Conservation (phyloP, 2,113 vertebrate species). For the Gulo gulo region DNA sequence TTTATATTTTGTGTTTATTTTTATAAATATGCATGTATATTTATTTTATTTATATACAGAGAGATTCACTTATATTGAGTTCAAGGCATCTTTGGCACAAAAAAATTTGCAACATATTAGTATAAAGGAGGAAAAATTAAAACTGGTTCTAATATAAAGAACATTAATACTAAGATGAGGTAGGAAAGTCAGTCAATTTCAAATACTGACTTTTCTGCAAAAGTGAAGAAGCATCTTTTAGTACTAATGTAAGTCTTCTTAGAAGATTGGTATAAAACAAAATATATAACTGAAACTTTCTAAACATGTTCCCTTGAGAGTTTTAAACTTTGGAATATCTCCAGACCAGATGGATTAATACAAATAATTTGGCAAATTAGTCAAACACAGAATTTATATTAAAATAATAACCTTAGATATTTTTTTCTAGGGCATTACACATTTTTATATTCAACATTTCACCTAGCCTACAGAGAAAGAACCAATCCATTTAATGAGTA, state of each 20-base stretch:
- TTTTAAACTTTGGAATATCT: not conserved
- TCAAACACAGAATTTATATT: slow-evolving; percentile 17
- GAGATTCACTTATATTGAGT: not conserved
- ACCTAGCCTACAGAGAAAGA: not conserved
- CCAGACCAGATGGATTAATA: not conserved
- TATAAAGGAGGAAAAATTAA: not conserved
- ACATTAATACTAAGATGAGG: not conserved
- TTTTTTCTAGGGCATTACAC: slow-evolving; percentile 27
- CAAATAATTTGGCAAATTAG: not conserved
- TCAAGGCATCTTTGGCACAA: not conserved
- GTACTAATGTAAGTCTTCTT: not conserved
- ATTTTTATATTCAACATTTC: slow-evolving; percentile 43
- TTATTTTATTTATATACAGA: not conserved
- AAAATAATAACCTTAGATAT: slow-evolving; percentile 17
- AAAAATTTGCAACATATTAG: not conserved
- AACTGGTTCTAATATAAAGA: not conserved
- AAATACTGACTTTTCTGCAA: not conserved
- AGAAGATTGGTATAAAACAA: not conserved
- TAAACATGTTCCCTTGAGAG: not conserved
- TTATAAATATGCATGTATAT: not conserved
- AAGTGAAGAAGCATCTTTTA: not conserved
- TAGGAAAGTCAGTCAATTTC: not conserved
- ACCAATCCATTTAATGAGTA: slow-evolving; percentile 53
- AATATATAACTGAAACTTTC: not conserved
- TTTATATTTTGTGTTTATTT: not conserved